Conservation (phyloP, 2,113 vertebrate genomes). For the Heloderma charlesbogerti region DNA sequence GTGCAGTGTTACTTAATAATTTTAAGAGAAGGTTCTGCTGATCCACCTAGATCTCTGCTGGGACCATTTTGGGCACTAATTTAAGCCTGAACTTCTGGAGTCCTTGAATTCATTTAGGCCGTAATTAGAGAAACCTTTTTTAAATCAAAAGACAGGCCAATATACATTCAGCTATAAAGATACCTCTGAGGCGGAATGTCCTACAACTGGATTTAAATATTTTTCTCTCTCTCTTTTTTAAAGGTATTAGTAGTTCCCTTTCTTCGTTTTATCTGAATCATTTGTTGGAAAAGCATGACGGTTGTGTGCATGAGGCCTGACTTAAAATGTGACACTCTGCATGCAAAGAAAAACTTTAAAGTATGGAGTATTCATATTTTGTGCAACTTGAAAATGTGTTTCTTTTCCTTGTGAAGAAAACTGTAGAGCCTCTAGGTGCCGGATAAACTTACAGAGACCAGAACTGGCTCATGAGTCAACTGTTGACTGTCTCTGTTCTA, state of each 20-base stretch:
- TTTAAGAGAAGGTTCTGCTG: conserved; percentile 66
- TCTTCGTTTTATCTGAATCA: background rate
- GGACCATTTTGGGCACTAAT: conserved; percentile 66
- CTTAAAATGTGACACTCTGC: background rate
- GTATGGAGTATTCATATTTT: too few relatives aligned
- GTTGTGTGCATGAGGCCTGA: background rate
- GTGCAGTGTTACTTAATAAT: conserved; percentile 47
- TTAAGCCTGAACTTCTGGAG: conserved; percentile 71
- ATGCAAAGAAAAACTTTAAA: background rate
- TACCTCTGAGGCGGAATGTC: conserved; percentile 58
- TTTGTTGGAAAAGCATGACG: background rate
- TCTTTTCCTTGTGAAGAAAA: background rate
- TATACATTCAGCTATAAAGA: conserved; percentile 52
- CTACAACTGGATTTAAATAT: conserved; percentile 68
- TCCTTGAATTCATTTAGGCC: conserved; percentile 74
- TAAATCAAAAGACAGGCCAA: conserved; percentile 58
- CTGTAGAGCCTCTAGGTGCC: too few relatives aligned
- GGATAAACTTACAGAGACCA: background rate
- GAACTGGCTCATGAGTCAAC: too few relatives aligned
- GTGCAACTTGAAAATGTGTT: background rate
- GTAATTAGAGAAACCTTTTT: conserved; percentile 73
- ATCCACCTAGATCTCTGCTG: conserved; percentile 71
- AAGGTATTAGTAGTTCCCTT: conserved; percentile 2
- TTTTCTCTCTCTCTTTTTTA: too few relatives aligned
- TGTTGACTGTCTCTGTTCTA: background rate